Base-by-base conservation (phyloP, 2,888 invertebrate species). In the Habrosyne pyritoides region DNA sequence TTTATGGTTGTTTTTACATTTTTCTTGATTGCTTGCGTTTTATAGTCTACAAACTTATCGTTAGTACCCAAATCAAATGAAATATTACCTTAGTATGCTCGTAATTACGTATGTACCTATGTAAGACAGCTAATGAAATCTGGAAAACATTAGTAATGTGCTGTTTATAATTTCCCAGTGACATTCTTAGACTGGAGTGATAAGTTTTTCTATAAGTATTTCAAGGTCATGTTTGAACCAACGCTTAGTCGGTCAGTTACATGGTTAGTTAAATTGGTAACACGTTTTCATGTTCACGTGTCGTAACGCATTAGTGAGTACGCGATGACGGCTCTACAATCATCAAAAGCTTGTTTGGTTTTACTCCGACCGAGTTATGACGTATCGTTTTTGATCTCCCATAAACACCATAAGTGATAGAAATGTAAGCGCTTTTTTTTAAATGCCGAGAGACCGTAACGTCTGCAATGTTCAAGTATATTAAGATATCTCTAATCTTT, bases 401-500 rank as follows among this genome's bases (percentile, higher is more conserved):
- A 18, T 28, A 30, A 6, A 18, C 30, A 21, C 12, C 18, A 50
- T 48, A 10, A 33, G 12, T 42, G 14, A 8, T 18, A 18, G 18
- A 8, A 18, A 18, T 8, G 14, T n/a, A n/a, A n/a, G 2, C n/a
- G 4, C 6, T 42, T n/a, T 49, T 54, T 63, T 58, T 47, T 52
- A 48, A n/a, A n/a, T n/a, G n/a, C n/a, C n/a, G n/a, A n/a, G n/a
- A n/a, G n/a, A 8, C 42, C 42, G 18, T 4, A 42, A 18, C 42
- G 18, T 42, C 42, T 42, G 18, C n/a, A 18, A 42, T 42, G 36
- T 42, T 42, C 58, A 63, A 33, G 61, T 73, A 66, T 63, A 70
- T 53, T 57, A 47, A 67, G 66, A 66, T 66, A 67, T 71, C 66
- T 71, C 53, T 56, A 56, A 61, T 67, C 63, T 68, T 67, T 64